Conservation (phyloP, 2,888 invertebrate genomes). For the Ethmia dodecea region DNA sequence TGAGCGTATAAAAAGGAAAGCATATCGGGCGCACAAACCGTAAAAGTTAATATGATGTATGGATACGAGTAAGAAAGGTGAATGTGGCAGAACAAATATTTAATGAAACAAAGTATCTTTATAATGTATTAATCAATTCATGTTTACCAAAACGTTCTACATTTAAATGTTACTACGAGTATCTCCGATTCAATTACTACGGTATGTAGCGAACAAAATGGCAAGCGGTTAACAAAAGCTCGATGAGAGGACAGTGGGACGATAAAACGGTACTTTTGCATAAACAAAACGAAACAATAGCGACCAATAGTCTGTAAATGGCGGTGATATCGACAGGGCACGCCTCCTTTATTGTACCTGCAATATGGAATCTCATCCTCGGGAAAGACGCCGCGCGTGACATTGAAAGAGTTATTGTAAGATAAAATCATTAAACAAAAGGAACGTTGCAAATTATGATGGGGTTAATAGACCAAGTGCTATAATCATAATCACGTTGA, state of each 20-base stretch:
- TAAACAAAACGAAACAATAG: conserved; percentile 43
- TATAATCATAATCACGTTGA: conserved; percentile 27
- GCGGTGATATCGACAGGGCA: conserved; percentile 30
- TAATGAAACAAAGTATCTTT: too few relatives aligned
- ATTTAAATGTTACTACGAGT: too few relatives aligned
- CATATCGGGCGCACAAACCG: too few relatives aligned
- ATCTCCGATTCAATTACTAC: conserved; percentile 7
- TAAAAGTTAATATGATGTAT: too few relatives aligned
- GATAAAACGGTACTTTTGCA: conserved; percentile 38
- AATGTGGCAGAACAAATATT: too few relatives aligned
- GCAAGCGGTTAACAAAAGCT: conserved; percentile 24
- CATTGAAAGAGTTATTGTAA: conserved; percentile 28
- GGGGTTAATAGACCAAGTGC: conserved; percentile 52
- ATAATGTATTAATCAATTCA: too few relatives aligned
- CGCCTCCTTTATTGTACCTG: conserved; percentile 32
- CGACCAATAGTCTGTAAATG: conserved; percentile 30
- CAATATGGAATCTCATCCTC: conserved; percentile 27
- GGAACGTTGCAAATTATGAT: conserved; percentile 30
- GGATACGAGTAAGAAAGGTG: too few relatives aligned
- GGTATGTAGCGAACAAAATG: conserved; percentile 13
- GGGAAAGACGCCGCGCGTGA: conserved; percentile 23
- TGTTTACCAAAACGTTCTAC: too few relatives aligned
- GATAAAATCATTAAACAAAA: conserved; percentile 38
- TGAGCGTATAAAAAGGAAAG: conserved; percentile 9
- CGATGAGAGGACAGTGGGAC: conserved; percentile 25